These are phyloP conservation scores for Hetaerina titia DNA, from an alignment of 2,888 invertebrate genomes.

Conservation along the genomic window DNA sequence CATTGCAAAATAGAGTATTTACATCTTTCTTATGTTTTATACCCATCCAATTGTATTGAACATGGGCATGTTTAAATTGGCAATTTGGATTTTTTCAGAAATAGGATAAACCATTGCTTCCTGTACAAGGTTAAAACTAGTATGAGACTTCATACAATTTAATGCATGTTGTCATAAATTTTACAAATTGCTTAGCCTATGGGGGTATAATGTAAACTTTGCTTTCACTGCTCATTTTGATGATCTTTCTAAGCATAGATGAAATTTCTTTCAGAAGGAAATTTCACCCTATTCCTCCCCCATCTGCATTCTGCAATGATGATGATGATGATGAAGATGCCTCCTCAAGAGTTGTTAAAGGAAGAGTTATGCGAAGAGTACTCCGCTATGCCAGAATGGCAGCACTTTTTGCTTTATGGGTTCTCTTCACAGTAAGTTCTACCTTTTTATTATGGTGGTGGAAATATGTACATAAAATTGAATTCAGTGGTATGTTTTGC, in stretches of 20 bases:
- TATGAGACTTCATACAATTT: too few species aligned
- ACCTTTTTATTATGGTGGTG: slow-evolving; percentile 42
- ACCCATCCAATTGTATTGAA: too few species aligned
- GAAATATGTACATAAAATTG: background rate
- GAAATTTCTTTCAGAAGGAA: slow-evolving; percentile 27
- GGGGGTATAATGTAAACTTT: background rate
- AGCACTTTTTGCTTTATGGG: slow-evolving; percentile 82
- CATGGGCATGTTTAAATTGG: too few species aligned
- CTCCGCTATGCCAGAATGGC: slow-evolving; percentile 79
- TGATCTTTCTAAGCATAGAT: background rate
- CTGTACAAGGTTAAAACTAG: too few species aligned
- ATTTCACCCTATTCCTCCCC: background rate
- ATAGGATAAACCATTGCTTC: too few species aligned
- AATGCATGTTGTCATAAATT: too few species aligned
- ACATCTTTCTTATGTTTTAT: too few species aligned
- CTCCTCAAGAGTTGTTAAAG: background rate
- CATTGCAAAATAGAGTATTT: too few species aligned
- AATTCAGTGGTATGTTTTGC: background rate
- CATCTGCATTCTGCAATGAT: slow-evolving; percentile 1
- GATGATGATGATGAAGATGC: slow-evolving; percentile 54
- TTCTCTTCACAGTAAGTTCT: slow-evolving; percentile 81
- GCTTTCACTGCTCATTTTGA: background rate
- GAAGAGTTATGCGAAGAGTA: background rate
- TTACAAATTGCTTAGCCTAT: background rate
- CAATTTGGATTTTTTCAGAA: too few species aligned